Percentiles rank a stretch among this genome's conserved stretches.
Evolutionary conservation across 2,888 invertebrate genomes (phyloP).

Genomic region (Entomobrya multifasciata): DNA sequence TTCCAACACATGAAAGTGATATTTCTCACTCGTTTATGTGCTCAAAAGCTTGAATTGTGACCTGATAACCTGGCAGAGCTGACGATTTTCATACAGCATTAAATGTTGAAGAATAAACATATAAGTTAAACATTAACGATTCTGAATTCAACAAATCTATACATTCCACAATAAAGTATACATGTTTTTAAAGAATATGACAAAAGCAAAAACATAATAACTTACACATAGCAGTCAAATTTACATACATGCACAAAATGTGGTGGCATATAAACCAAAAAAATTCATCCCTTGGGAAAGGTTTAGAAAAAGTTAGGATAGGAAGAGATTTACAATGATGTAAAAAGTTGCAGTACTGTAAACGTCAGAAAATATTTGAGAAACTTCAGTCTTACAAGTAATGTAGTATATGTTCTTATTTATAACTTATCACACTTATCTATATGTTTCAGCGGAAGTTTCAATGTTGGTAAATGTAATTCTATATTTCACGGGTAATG

Average conservation of each 20-base stretch:
- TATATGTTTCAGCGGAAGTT: too few species aligned
- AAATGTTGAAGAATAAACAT: too few species aligned
- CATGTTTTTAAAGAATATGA: too few species aligned
- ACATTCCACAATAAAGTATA: too few species aligned
- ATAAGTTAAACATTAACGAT: too few species aligned
- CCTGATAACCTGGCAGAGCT: conserved; percentile 53
- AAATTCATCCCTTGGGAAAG: too few species aligned
- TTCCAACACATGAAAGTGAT: neutral
- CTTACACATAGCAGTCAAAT: neutral
- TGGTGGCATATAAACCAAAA: too few species aligned
- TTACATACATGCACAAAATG: conserved; percentile 1
- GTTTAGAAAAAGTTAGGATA: too few species aligned
- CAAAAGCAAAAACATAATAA: too few species aligned
- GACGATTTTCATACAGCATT: conserved; percentile 49
- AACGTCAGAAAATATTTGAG: conserved; percentile 4
- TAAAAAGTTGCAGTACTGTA: neutral
- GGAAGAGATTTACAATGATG: conserved; percentile 27
- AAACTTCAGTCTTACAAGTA: neutral
- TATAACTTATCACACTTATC: too few species aligned
- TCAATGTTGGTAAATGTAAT: neutral
- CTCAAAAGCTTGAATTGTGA: conserved; percentile 20
- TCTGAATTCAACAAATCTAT: too few species aligned
- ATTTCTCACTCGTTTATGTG: neutral
- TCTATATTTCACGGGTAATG: too few species aligned
- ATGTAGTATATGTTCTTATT: neutral